Evolutionary conservation across 2,888 invertebrate species (phyloP).

Genomic region (Cerceris ruficornis): DNA sequence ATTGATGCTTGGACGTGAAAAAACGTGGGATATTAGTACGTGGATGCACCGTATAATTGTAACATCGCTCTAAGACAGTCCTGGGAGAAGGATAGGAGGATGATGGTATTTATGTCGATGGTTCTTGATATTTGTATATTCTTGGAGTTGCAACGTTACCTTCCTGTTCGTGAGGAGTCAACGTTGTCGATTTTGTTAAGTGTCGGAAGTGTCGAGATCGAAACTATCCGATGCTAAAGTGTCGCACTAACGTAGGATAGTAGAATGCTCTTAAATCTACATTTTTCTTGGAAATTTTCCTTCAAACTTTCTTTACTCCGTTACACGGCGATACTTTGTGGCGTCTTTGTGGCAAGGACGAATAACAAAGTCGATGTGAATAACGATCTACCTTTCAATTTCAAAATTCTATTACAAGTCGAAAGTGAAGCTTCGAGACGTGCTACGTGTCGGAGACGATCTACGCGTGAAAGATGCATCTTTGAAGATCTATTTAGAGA

Average conservation of each 20-base stretch:
- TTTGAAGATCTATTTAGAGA: slow-evolving; percentile 8
- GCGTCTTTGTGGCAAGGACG: background rate
- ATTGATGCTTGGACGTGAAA: too few species aligned
- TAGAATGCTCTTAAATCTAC: background rate
- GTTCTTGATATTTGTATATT: too few species aligned
- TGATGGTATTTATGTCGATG: background rate
- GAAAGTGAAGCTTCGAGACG: slow-evolving; percentile 15
- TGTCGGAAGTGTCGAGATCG: background rate
- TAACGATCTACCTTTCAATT: slow-evolving; percentile 17
- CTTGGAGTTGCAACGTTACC: too few species aligned
- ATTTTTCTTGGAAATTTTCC: slow-evolving; percentile 28
- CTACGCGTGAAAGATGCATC: slow-evolving; percentile 26
- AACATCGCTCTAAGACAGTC: too few species aligned
- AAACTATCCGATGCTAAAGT: background rate
- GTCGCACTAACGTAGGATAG: background rate
- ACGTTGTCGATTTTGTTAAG: too few species aligned
- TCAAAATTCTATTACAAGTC: background rate
- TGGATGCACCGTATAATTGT: too few species aligned
- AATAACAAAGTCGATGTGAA: background rate
- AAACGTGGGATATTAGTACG: background rate
- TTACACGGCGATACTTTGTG: background rate
- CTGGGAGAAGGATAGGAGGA: background rate
- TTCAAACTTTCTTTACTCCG: slow-evolving; percentile 12
- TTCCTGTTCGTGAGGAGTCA: too few species aligned
- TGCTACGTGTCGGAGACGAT: slow-evolving; percentile 38